phyloP scores from a whole-genome alignment of 2,888 invertebrate genomes.

The Meliscaeva auricollis region DNA sequence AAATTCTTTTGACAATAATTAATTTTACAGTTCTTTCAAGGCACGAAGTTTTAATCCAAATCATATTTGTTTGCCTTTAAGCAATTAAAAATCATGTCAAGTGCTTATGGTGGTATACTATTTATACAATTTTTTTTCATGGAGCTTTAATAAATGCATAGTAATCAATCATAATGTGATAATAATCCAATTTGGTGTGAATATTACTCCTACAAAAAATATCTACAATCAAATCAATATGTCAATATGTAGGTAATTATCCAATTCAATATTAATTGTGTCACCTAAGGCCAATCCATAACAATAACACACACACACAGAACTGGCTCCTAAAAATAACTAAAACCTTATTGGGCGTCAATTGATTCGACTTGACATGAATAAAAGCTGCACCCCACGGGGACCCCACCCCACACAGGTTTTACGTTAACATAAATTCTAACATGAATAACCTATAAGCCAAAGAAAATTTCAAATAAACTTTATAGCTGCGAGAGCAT shows the following conservation, averaged over 20 bases:
- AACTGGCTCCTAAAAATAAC: constrained; percentile 27
- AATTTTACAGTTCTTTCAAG: no score
- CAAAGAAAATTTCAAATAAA: constrained; percentile 3
- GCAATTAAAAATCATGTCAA: no score
- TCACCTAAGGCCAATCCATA: constrained; percentile 44
- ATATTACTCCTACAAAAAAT: constrained; percentile 1
- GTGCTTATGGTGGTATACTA: no score
- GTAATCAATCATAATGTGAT: constrained; percentile 1
- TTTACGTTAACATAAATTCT: constrained; percentile 11
- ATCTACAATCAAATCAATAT: constrained; percentile 16
- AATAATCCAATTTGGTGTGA: constrained; percentile 15
- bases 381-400: constrained; percentile 25
- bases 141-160: no score
- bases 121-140: no score
- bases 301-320: constrained; percentile 33
- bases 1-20: no score
- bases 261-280: constrained; percentile 45
- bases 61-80: no score
- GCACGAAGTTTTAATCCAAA: no score
- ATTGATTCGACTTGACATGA: constrained; percentile 26
- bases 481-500: neutral
- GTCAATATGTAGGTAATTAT: constrained; percentile 16
- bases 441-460: constrained; percentile 21
- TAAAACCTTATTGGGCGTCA: constrained; percentile 56
- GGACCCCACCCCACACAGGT: constrained; percentile 43